Base-by-base conservation (phyloP, 2,888 invertebrate species). In the Glyphotaelius pellucidus region DNA sequence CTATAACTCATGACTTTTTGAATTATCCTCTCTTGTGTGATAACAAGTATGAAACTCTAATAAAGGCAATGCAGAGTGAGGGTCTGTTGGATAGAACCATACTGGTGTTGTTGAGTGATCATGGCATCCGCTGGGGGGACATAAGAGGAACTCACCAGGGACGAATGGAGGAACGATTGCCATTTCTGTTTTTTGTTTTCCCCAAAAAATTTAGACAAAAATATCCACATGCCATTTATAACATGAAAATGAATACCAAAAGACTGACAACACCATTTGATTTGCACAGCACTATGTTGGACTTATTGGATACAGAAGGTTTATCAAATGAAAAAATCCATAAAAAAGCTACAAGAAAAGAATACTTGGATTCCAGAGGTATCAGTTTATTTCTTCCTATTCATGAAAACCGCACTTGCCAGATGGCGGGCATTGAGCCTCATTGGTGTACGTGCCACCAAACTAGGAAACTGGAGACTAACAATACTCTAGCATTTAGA, bases 371-470 rank as follows among this genome's bases (percentile, higher is more conserved):
- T 91, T 95, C 96, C 12, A 96, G 97, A 90, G 97, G 97, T 3
- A 97, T 98, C 12, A 98, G 98, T 95, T 96, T 98, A 88, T 98
- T 99, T 94, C 95, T 97, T 38, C 97, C 97, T 0, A 96, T 99
- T 92, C 97, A 98, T 0, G 95, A 94, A 80, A 96, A 97, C 91
- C 96, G 99, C 85, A 98, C 98, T 0, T 99, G 99, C 94, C 95
- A 96, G 89, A 95, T 96, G 92, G 99, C 99, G 0, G 97, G 96
- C 1, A 98, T 99, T 92, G 97, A 97, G 0, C 97, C 97, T 42
- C 98, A 98, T 94, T 99, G 98, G 98, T 99, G 99, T 95, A 98
- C 98, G 35, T 99, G 99, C 94, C 98, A 98, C 94, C 96, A 96
- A 92, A 97, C 97, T 90, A 95, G 95, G 89, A 96, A 96, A 93